Conservation (phyloP, 2,113 vertebrate genomes). For the Epinephelus moara region DNA sequence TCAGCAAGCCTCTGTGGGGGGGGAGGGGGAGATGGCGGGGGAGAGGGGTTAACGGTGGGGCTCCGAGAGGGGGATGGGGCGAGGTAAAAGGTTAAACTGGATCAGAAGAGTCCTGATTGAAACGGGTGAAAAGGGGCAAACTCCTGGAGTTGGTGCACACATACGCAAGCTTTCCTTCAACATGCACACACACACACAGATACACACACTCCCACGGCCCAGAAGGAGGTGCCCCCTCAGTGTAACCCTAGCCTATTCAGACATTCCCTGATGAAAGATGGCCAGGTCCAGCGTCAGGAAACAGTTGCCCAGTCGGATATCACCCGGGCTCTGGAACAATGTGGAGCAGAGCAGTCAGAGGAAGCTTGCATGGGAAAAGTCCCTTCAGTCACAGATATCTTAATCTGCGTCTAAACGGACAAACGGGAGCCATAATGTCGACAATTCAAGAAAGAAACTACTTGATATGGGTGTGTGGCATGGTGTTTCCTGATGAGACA, state of each 20-base stretch:
- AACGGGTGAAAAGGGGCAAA: constrained; percentile 74
- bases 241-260: constrained; percentile 77
- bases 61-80: constrained; percentile 65
- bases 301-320: constrained; percentile 57
- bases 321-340: constrained; percentile 65
- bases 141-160: constrained; percentile 46
- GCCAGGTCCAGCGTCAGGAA: constrained; percentile 68
- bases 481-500: neutral
- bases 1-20: constrained; percentile 58
- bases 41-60: constrained; percentile 51
- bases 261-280: constrained; percentile 72
- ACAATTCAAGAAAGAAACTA: neutral
- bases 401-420: constrained; percentile 18
- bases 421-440: neutral
- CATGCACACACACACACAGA: constrained; percentile 22
- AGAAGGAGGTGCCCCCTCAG: constrained; percentile 37
- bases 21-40: constrained; percentile 60
- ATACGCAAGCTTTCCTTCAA: constrained; percentile 44
- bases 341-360: constrained; percentile 44
- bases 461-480: neutral
- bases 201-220: constrained; percentile 29
- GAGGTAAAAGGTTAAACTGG: constrained; percentile 85
- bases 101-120: constrained; percentile 79
- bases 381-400: constrained; percentile 42
- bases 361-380: constrained; percentile 50